Percentiles rank a stretch among this genome's conserved stretches.
Evolutionary conservation across 53 echinoderm and acorn worm genomes (phyloP).

Genomic region (Antedon mediterranea): DNA sequence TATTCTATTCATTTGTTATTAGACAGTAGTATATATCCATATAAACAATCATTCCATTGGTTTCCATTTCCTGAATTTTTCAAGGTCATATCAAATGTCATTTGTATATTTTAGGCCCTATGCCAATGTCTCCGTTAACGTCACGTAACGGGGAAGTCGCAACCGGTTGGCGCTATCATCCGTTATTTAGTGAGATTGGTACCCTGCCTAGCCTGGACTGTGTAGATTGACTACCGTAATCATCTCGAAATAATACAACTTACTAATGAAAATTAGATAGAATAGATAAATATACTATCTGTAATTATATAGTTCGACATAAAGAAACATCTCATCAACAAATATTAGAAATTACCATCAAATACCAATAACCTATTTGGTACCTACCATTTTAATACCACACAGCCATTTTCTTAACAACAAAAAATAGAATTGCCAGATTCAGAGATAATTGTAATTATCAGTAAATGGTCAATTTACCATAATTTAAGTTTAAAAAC

Average conservation of each 20-base stretch:
- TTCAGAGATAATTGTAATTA: not conserved
- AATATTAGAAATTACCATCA: not conserved
- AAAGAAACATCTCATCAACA: not conserved
- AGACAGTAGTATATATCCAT: too few species aligned
- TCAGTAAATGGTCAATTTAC: not conserved
- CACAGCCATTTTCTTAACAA: not conserved
- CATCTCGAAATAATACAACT: not conserved
- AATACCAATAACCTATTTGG: too few species aligned
- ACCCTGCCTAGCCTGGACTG: not conserved
- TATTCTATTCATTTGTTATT: too few species aligned
- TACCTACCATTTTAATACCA: slow-evolving; percentile 1
- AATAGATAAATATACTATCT: not conserved
- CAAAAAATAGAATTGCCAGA: not conserved
- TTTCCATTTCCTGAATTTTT: too few species aligned
- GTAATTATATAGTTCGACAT: not conserved
- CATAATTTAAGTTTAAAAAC: not conserved
- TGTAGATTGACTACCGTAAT: not conserved
- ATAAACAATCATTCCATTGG: too few species aligned
- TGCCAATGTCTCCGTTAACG: too few species aligned
- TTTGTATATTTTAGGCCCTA: too few species aligned
- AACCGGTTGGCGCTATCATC: too few species aligned
- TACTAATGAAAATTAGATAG: not conserved
- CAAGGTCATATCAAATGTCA: too few species aligned
- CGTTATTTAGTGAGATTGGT: too few species aligned
- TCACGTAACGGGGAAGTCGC: too few species aligned